Base-by-base conservation (phyloP, 2,888 invertebrate genomes). In the Mesorhabditis spiculigera region DNA sequence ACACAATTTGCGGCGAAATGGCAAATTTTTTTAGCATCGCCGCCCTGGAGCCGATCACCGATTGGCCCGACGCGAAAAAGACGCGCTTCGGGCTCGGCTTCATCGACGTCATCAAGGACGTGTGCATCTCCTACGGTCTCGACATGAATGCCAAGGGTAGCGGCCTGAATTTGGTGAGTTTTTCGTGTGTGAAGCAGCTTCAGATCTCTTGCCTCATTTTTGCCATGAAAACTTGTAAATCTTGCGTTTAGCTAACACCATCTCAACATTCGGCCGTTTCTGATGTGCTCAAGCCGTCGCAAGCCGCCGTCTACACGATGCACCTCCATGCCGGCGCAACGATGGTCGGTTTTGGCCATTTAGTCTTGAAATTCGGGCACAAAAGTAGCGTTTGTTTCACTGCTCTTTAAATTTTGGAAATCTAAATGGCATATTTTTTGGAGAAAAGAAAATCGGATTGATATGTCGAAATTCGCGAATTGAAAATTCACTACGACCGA, bases 31-130 rank as follows among this genome's bases (percentile, higher is more conserved):
- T 42, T 10, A 70, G 70, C 42, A 5, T 50, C 50, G 43, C 16
- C 4, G 45, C 42, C 5, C 50, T 70, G 43, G 16, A 43, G 2
- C 42, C 45, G 8, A 62, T 70, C 8, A 42, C 66, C 16, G 70
- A 67, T 64, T 70, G 70, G 70, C 61, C 70, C 8, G 67, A 63
- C 4, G 70, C 66, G 64, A 63, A 62, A 16, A 62, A 28, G 16
- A 41, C 43, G 4, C 13, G 42, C 41, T 70, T 70, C 58, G 67
- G 63, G 3, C 42, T 43, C 4, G 43, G 16, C n/a, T 70, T 70
- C 63, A 28, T 70, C 4, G 43, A 50, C 0, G 64, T 42, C 10
- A 50, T 50, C n/a, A n/a, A 1, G n/a, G n/a, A 10, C 10, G 8
- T 50, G 8, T 50, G 58, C 58, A 3, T 13, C 8, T 10, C 8